Conservation (phyloP, 2,888 invertebrate species). For the Eristalis tenax region DNA sequence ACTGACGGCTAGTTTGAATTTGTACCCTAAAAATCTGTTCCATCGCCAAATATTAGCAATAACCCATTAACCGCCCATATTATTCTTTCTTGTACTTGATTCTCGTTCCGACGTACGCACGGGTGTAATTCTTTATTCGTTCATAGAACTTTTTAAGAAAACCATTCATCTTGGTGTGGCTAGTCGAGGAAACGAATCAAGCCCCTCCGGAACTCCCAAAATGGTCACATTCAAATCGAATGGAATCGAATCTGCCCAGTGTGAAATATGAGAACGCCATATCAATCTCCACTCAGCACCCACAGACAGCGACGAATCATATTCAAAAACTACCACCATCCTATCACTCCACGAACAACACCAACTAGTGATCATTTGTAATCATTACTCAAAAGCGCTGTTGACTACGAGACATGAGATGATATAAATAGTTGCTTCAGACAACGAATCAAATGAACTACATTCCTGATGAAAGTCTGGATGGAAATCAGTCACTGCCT, state of each 20-base stretch:
- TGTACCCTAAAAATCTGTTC: neutral
- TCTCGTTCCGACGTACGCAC: neutral
- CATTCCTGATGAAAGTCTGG: neutral
- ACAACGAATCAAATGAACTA: neutral
- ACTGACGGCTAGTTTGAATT: neutral
- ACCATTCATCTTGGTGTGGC: slow-evolving; percentile 1
- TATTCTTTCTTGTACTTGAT: neutral
- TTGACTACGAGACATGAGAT: neutral
- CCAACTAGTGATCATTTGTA: neutral
- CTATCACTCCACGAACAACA: neutral
- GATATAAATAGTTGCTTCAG: neutral
- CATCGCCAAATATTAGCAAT: neutral
- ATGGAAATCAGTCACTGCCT: neutral
- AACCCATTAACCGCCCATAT: slow-evolving; percentile 1
- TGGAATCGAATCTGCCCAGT: neutral
- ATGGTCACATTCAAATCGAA: slow-evolving; percentile 10
- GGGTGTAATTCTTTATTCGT: slow-evolving; percentile 14
- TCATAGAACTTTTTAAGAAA: slow-evolving; percentile 2
- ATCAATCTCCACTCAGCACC: neutral
- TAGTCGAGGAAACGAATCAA: slow-evolving; percentile 7
- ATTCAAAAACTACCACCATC: neutral
- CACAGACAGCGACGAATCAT: neutral
- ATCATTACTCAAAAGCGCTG: neutral
- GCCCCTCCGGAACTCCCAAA: slow-evolving; percentile 33
- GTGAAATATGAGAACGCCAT: neutral